Evolutionary conservation across 2,113 vertebrate genomes (phyloP), one percentile per base, ranked within the genome.

Genomic region (Sander vitreus): DNA sequence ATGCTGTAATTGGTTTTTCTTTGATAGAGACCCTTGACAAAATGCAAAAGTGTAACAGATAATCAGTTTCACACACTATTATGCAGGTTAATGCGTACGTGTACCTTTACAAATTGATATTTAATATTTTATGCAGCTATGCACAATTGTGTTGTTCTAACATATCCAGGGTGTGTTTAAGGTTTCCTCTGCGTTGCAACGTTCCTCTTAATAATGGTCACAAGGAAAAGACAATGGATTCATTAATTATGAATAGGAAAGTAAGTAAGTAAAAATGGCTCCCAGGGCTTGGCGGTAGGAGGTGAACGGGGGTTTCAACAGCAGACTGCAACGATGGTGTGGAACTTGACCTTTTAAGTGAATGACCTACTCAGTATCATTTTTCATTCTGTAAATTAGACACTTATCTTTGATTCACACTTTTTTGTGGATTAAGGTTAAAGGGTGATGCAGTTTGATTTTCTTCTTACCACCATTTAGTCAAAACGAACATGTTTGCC

Each of bases 1-100:
- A 79, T 36, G 33, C 51, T 71, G 57, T 85, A 73, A 55, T 76
- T 73, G 51, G 64, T 33, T 81, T 73, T 74, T 76, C 63, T 64
- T 27, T 43, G 55, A 73, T 65, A 65, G 19, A 53, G 51, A 81
- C 71, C 50, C 25, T 64, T 72, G 50, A 78, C 36, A 60, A 64
- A 75, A 75, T 43, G 7, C 59, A 30, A 13, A 63, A 19, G 64
- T 55, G 16, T 25, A 51, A 47, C 39, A 33, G 65, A 36, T 71
- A 47, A 66, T 76, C 71, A 16, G 33, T 63, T 76, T 67, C n/a
- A 70, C 63, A 76, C 36, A 33, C 16, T 4, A 30, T 62, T 55
- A 36, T 43, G 25, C n/a, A 19, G 27, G 30, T 70, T 65, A 30
- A 50, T 55, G 60, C 18, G 8, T 30, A 13, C 10, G 45, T 30